Percentiles rank a stretch among this genome's conserved stretches.
Evolutionary conservation across 2,797 vertebrate genomes (phyloP).

Genomic region (Gastrophryne carolinensis): DNA sequence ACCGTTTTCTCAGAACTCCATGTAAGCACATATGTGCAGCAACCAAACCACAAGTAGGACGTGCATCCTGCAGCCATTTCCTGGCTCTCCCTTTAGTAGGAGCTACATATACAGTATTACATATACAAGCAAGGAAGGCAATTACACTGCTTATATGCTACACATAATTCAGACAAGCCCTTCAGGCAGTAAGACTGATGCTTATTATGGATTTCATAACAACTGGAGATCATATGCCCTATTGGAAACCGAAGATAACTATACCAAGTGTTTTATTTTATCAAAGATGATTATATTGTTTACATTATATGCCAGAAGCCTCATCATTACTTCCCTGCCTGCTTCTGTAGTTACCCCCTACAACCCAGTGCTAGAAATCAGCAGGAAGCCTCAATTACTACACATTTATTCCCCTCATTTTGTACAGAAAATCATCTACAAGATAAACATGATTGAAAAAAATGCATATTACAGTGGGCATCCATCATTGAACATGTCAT

Average conservation of each 20-base stretch:
- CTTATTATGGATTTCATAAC: background rate
- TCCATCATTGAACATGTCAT: constrained; percentile 18
- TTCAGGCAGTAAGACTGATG: too few species aligned
- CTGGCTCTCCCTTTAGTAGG: too few species aligned
- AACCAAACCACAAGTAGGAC: too few species aligned
- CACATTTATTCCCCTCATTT: constrained; percentile 43
- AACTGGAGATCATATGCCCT: background rate
- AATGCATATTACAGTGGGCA: background rate
- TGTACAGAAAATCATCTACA: background rate
- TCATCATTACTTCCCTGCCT: background rate
- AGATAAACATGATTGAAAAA: constrained; percentile 15
- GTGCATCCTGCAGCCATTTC: too few species aligned
- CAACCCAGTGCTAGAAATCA: constrained; percentile 8
- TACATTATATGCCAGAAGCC: constrained; percentile 9
- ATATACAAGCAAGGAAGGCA: too few species aligned
- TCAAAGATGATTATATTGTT: constrained; percentile 6
- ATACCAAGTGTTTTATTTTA: constrained; percentile 6
- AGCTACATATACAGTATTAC: too few species aligned
- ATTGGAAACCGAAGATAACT: background rate
- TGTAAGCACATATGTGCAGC: too few species aligned
- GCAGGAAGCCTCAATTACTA: constrained; percentile 32
- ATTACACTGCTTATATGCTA: too few species aligned
- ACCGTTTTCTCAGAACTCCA: too few species aligned
- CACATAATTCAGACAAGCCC: too few species aligned
- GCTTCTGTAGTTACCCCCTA: background rate